These are phyloP conservation scores for Conger conger DNA, from an alignment of 2,113 vertebrate species.

Conservation along the genomic window DNA sequence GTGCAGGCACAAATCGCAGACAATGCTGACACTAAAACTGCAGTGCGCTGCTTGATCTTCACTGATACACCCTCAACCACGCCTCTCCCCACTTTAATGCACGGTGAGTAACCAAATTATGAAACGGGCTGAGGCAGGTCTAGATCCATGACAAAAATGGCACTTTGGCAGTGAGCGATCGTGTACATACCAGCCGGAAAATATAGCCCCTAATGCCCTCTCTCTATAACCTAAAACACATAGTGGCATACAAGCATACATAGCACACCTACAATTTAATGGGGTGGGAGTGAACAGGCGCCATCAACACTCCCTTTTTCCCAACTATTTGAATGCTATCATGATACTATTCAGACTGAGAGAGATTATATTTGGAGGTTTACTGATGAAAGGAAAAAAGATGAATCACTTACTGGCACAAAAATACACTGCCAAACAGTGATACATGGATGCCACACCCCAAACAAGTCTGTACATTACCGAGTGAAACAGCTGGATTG, in stretches of 20 bases:
- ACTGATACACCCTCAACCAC: too few species aligned
- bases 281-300: not conserved
- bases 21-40: too few species aligned
- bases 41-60: too few species aligned
- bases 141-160: too few species aligned
- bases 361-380: not conserved
- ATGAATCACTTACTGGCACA: not conserved
- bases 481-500: not conserved
- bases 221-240: too few species aligned
- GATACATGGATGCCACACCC: not conserved
- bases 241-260: not conserved
- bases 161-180: too few species aligned
- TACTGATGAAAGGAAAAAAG: not conserved
- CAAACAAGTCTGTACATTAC: slow-evolving; percentile 1
- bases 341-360: not conserved
- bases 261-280: not conserved
- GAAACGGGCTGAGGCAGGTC: too few species aligned
- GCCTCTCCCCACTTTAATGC: too few species aligned
- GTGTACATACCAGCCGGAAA: too few species aligned
- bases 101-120: too few species aligned
- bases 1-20: too few species aligned
- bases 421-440: not conserved
- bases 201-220: too few species aligned
- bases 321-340: not conserved
- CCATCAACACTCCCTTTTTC: not conserved